Percentiles rank a stretch among this genome's conserved stretches.
These are phyloP conservation scores for Centropus bengalensis DNA, from an alignment of 2,113 vertebrate species.

Conservation along the genomic window DNA sequence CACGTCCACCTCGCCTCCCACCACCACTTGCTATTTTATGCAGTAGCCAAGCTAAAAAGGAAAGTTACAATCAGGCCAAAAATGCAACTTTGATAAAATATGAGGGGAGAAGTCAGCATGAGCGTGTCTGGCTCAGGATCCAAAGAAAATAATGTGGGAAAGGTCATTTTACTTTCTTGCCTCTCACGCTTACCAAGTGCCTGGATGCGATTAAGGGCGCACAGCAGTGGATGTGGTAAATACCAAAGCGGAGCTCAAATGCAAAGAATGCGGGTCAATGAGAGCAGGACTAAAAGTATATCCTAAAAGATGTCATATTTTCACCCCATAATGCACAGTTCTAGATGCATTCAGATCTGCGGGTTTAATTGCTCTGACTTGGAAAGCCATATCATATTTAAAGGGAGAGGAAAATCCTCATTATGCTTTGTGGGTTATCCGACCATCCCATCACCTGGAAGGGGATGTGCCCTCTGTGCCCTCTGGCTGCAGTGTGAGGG, in stretches of 20 bases:
- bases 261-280: neutral
- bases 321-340: neutral
- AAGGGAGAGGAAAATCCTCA: neutral
- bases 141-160: neutral
- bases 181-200: neutral
- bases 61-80: slow-evolving; percentile 19
- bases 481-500: neutral
- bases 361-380: neutral
- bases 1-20: slow-evolving; percentile 41
- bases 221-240: neutral
- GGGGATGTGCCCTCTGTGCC: neutral
- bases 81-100: slow-evolving; percentile 45
- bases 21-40: neutral
- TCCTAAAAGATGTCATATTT: neutral
- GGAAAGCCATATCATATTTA: neutral
- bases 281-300: neutral
- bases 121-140: neutral
- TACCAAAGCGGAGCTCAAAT: neutral
- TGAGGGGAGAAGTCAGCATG: neutral
- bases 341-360: neutral
- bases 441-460: neutral
- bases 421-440: neutral
- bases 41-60: slow-evolving; percentile 32
- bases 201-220: neutral
- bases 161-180: neutral